A percentile compares a stretch with the other conserved stretches of the same genome.
phyloP scores from a whole-genome alignment of 1,140 invertebrate genomes.

The Drosophila ercepeae region DNA sequence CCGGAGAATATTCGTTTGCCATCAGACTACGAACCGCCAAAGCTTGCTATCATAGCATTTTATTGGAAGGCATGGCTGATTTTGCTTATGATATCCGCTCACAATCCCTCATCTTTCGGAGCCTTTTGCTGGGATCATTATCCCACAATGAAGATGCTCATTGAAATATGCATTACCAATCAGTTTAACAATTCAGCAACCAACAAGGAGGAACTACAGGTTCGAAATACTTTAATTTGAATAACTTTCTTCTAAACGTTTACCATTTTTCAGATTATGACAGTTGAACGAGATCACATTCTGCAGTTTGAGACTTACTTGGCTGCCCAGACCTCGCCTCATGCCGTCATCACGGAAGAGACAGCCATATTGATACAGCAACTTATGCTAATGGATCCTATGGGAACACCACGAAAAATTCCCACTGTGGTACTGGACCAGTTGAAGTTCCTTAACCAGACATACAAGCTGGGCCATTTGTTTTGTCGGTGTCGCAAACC shows the following conservation, averaged over 20 bases:
- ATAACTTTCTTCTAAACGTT: not conserved
- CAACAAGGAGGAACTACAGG: slow-evolving; percentile 80
- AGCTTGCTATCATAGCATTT: slow-evolving; percentile 93
- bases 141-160: slow-evolving; percentile 95
- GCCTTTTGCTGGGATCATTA: slow-evolving; percentile 94
- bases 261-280: slow-evolving; percentile 85
- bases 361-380: slow-evolving; percentile 94
- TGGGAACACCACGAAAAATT: slow-evolving; percentile 91
- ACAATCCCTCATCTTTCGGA: slow-evolving; percentile 95
- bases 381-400: slow-evolving; percentile 93
- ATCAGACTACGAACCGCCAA: slow-evolving; percentile 92
- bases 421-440: slow-evolving; percentile 91
- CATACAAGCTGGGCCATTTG: slow-evolving; percentile 93
- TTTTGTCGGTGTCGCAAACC: slow-evolving; percentile 95
- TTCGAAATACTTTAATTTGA: slow-evolving; percentile 1
- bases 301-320: slow-evolving; percentile 97
- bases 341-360: slow-evolving; percentile 94
- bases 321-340: slow-evolving; percentile 92
- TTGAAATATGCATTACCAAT: slow-evolving; percentile 99
- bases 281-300: slow-evolving; percentile 92
- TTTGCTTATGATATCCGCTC: slow-evolving; percentile 94
- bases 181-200: slow-evolving; percentile 66
- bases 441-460: slow-evolving; percentile 91
- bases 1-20: slow-evolving; percentile 96
- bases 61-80: slow-evolving; percentile 98